Evolutionary conservation across 2,797 vertebrate genomes (phyloP), one percentile per base, ranked within the genome.

Genomic region (Sebastes oblongus): DNA sequence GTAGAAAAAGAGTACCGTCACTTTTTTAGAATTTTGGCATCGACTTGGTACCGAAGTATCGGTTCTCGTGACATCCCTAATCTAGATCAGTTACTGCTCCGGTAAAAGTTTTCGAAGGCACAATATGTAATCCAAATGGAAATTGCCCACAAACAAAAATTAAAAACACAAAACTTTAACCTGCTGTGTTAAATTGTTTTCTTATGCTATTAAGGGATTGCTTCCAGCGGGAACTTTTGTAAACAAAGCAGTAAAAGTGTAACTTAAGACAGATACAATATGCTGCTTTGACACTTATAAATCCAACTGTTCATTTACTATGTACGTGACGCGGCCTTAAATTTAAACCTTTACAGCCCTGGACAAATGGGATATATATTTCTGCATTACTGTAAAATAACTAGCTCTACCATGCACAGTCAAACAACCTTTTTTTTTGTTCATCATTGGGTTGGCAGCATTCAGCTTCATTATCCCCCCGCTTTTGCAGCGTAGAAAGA

Each of bases 381-480:
- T 18, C 18, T 50, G 18, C 52, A 29, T 52, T 14, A 14, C 4
- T n/a, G 32, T 34, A 29, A 0, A 34, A 74, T 36, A 67, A 75
- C 22, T 72, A 29, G 54, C 32, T 72, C 10, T 1, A 9, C 11
- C 6, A 30, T 25, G 52, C 30, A 59, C 60, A 67, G 18, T 6
- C 39, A 64, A 72, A 18, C 54, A 66, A 13, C 58, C 18, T 32
- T 3, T 58, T 76, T 59, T 59, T 76, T 29, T 30, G 20, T 46
- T 36, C n/a, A 30, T 34, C 29, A 29, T 58, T 39, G 16, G 16
- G 32, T 46, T 62, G 34, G 29, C 3, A 1, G 29, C 29, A 56
- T 56, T 72, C 66, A 76, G 18, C 25, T 80, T 71, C 56, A 85
- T 83, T 72, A 54, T 65, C 58, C 65, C n/a, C 5, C 6, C 3